These are phyloP conservation scores for Drosophila ohnishii DNA, from an alignment of 1,140 invertebrate species.

Conservation along the genomic window DNA sequence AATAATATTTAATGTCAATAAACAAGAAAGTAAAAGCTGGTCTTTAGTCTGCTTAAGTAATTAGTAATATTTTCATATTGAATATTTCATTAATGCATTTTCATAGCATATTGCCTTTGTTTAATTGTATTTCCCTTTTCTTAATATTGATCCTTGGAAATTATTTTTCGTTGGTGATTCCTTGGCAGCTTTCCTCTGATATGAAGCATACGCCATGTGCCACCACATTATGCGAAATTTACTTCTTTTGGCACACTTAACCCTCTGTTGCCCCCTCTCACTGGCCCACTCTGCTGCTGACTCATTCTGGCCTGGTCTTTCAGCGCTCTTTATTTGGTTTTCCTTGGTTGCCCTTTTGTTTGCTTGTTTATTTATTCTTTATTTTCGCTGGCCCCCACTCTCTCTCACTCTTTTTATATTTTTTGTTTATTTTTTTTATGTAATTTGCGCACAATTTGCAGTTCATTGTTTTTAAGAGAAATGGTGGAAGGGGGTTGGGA, in stretches of 20 bases:
- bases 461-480: conserved; percentile 60
- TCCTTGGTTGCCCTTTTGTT: conserved; percentile 40
- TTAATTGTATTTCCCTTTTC: neutral
- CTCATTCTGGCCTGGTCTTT: conserved; percentile 27
- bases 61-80: neutral
- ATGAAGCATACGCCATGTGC: conserved; percentile 51
- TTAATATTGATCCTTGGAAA: conserved; percentile 7
- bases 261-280: neutral
- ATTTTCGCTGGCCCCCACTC: conserved; percentile 6
- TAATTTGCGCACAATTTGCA: conserved; percentile 61
- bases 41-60: neutral
- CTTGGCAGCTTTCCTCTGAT: conserved; percentile 11
- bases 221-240: conserved; percentile 24
- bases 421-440: conserved; percentile 19
- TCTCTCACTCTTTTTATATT: conserved; percentile 2
- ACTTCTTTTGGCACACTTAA: conserved; percentile 18
- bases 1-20: neutral
- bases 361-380: conserved; percentile 39
- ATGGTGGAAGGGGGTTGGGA: neutral
- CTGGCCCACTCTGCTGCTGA: conserved; percentile 13
- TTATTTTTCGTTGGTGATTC: conserved; percentile 11
- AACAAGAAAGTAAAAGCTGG: neutral
- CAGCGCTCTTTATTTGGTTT: conserved; percentile 32
- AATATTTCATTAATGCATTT: neutral
- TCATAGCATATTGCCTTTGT: neutral